A percentile compares a stretch with the other conserved stretches of the same genome.
These are phyloP conservation scores for Polydrusus pterygomalis DNA, from an alignment of 2,888 invertebrate species.

Conservation along the genomic window DNA sequence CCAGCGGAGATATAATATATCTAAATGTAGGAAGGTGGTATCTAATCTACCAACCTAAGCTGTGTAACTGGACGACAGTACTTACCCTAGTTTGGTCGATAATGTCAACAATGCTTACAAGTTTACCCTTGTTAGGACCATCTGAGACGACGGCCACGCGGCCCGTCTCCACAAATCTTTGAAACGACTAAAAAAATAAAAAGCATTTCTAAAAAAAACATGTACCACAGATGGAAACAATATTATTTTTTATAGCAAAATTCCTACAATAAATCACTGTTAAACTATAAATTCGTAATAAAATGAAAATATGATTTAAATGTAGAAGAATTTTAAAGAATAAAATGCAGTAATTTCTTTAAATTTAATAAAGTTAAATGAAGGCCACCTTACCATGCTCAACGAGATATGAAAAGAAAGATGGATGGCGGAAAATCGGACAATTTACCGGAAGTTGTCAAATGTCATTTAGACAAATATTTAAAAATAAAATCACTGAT, in stretches of 20 bases:
- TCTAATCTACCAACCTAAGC: too few relatives aligned
- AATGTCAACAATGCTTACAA: slow-evolving; percentile 95
- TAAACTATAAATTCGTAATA: background rate
- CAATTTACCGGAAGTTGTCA: slow-evolving; percentile 38
- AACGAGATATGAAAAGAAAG: slow-evolving; percentile 36
- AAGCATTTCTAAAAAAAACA: slow-evolving; percentile 28
- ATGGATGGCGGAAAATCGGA: slow-evolving; percentile 18
- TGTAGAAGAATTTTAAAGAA: too few relatives aligned
- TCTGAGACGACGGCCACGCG: slow-evolving; percentile 96
- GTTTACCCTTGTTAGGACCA: slow-evolving; percentile 92
- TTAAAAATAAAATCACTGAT: slow-evolving; percentile 6
- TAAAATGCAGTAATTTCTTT: background rate
- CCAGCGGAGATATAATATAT: too few relatives aligned
- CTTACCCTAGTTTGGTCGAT: slow-evolving; percentile 95
- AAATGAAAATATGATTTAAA: background rate
- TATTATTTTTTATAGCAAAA: background rate
- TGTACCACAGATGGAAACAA: slow-evolving; percentile 37
- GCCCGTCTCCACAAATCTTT: slow-evolving; percentile 97
- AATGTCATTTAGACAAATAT: slow-evolving; percentile 10
- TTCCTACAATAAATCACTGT: too few relatives aligned
- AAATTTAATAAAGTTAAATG: background rate
- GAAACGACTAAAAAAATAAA: slow-evolving; percentile 82
- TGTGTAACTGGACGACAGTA: slow-evolving; percentile 49
- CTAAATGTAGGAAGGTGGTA: too few relatives aligned
- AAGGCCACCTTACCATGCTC: slow-evolving; percentile 47